phyloP scores from a whole-genome alignment of 2,113 vertebrate species.

The Halichoeres trimaculatus region DNA sequence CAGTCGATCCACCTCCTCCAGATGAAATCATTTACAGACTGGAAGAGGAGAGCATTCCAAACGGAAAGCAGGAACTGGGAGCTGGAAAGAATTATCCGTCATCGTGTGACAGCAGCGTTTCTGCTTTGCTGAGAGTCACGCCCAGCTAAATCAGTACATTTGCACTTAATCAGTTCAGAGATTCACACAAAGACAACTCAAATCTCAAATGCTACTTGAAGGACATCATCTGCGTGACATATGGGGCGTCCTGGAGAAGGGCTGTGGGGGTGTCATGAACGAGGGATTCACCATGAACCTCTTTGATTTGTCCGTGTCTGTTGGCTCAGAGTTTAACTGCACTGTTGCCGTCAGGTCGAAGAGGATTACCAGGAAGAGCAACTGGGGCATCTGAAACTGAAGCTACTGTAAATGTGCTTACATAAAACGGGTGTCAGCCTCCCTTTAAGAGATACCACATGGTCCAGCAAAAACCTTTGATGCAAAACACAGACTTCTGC shows the following conservation, averaged over 20 bases:
- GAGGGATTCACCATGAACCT: background rate
- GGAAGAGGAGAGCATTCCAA: conserved; percentile 62
- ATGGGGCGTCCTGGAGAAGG: background rate
- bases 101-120: conserved; percentile 44
- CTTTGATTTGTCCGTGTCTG: conserved; percentile 21
- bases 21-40: conserved; percentile 79
- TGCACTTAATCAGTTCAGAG: conserved; percentile 48
- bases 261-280: background rate
- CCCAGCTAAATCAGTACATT: conserved; percentile 50
- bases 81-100: conserved; percentile 76
- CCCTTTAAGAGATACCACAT: background rate
- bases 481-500: background rate
- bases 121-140: conserved; percentile 22
- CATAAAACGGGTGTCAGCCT: conserved; percentile 10
- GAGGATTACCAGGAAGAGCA: conserved; percentile 1
- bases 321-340: background rate
- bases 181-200: conserved; percentile 45
- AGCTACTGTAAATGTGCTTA: conserved; percentile 20
- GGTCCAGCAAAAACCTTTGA: background rate
- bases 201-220: conserved; percentile 39
- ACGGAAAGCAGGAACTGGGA: conserved; percentile 52
- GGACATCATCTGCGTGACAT: conserved; percentile 52
- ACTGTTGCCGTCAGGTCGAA: background rate
- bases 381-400: conserved; percentile 7
- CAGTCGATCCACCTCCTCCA: conserved; percentile 63